Percentiles rank a stretch among this genome's conserved stretches.
These are phyloP conservation scores for Ailuropoda melanoleuca DNA, from an alignment of 2,113 vertebrate species.

Conservation along the genomic window DNA sequence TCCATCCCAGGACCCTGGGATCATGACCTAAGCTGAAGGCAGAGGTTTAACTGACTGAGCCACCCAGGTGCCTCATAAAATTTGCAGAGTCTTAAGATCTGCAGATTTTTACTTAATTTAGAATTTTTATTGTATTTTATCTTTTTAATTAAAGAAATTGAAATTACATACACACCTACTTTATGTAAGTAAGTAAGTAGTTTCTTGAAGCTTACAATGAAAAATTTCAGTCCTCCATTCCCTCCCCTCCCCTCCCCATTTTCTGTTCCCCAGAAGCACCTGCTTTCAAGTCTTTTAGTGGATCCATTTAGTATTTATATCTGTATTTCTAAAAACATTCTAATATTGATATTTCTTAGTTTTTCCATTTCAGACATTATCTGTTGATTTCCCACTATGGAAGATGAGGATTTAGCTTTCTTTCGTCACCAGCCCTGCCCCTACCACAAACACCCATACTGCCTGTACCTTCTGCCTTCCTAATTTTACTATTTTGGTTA, in stretches of 20 bases:
- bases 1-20: background rate
- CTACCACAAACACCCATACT: background rate
- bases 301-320: background rate
- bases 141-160: background rate
- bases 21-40: background rate
- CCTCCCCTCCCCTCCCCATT: background rate
- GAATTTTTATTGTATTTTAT: background rate
- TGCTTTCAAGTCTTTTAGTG: background rate
- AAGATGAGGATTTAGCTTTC: background rate
- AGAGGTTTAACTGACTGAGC: background rate
- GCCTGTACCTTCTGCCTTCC: background rate
- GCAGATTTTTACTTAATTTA: background rate
- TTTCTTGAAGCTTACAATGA: background rate
- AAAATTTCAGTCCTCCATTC: background rate
- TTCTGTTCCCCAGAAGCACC: background rate
- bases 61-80: background rate
- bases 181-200: background rate
- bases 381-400: background rate
- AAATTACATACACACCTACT: background rate
- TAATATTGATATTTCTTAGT: background rate
- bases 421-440: background rate
- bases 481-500: background rate
- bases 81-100: background rate
- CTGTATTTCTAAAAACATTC: background rate
- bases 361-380: background rate